A percentile compares a stretch with the other conserved stretches of the same genome.
These are phyloP conservation scores for Pedetes capensis DNA, from an alignment of 2,113 vertebrate species.

Conservation along the genomic window DNA sequence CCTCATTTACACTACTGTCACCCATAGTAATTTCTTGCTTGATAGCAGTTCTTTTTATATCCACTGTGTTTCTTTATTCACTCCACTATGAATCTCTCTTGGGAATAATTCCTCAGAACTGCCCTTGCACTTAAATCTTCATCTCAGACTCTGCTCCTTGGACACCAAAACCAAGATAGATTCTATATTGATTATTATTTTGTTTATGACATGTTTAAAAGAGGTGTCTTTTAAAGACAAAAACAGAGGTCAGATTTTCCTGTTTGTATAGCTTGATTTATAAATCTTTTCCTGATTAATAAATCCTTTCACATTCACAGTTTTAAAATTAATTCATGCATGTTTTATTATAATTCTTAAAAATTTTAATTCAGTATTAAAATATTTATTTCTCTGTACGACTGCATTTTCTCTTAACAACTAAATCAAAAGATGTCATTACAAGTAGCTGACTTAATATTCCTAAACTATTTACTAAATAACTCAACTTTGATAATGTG, in stretches of 20 bases:
- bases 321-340: not conserved
- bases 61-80: not conserved
- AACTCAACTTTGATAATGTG: not conserved
- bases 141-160: not conserved
- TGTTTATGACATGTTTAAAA: not conserved
- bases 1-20: too few species aligned
- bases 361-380: not conserved
- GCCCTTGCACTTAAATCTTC: not conserved
- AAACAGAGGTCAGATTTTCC: not conserved
- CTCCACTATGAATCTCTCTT: not conserved
- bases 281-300: not conserved
- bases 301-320: not conserved
- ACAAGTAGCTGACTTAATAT: not conserved
- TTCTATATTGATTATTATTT: not conserved
- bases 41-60: not conserved
- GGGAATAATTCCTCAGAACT: not conserved
- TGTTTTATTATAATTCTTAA: not conserved
- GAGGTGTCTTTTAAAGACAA: too few species aligned
- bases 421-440: not conserved
- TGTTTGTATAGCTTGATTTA: not conserved
- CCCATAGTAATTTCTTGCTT: too few species aligned
- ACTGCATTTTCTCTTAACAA: not conserved
- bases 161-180: not conserved
- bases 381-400: not conserved
- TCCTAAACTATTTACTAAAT: not conserved